Evolutionary conservation across 1,140 invertebrate species (phyloP).

Genomic region (Apolygus lucorum): DNA sequence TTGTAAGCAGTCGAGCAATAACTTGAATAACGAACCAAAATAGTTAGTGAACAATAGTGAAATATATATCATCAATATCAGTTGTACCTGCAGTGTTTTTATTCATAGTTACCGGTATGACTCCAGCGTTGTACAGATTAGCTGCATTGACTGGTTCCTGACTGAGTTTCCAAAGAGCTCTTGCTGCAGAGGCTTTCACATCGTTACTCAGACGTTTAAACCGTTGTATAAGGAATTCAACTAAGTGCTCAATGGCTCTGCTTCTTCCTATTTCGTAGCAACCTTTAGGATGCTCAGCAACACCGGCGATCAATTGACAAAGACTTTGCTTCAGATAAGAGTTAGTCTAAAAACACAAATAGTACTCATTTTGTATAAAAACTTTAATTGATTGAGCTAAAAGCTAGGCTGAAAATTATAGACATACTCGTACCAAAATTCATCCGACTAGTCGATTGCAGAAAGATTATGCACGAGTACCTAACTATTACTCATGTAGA

Average conservation of each 20-base stretch:
- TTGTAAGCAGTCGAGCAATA: conserved; percentile 8
- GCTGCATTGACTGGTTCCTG: conserved; percentile 3
- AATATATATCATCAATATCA: neutral
- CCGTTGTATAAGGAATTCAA: neutral
- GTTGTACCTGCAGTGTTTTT: neutral
- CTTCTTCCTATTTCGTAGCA: conserved; percentile 12
- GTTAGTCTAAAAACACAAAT: neutral
- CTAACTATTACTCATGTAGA: too few species aligned
- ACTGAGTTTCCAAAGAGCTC: conserved; percentile 11
- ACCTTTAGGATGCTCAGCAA: conserved; percentile 1
- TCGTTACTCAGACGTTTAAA: neutral
- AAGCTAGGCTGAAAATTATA: too few species aligned
- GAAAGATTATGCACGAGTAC: too few species aligned
- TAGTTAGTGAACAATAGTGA: neutral
- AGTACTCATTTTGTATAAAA: too few species aligned
- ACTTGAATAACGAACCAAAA: too few species aligned
- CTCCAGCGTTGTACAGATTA: conserved; percentile 7
- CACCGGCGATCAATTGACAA: conserved; percentile 2
- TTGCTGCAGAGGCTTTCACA: neutral
- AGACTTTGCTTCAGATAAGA: conserved; percentile 2
- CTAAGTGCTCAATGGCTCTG: neutral
- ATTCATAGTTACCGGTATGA: conserved; percentile 15
- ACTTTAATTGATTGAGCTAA: too few species aligned
- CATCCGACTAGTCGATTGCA: too few species aligned
- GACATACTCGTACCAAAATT: too few species aligned